phyloP scores from a whole-genome alignment of 2,888 invertebrate species.

The Zhuqinia jingwanae region DNA sequence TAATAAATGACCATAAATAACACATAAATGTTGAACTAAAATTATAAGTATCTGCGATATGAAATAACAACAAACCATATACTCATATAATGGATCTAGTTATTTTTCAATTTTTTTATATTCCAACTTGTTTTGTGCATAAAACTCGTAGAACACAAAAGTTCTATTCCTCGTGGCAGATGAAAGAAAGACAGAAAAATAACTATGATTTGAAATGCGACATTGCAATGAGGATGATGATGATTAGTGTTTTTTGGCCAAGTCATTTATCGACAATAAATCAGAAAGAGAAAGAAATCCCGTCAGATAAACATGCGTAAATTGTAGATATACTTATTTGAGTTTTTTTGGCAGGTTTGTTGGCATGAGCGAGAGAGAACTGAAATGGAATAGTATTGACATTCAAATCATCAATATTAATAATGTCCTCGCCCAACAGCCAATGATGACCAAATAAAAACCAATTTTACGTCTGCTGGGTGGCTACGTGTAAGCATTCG shows the following conservation, averaged over 20 bases:
- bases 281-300: constrained; percentile 44
- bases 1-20: too few species aligned
- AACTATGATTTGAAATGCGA: not conserved
- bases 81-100: too few species aligned
- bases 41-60: not conserved
- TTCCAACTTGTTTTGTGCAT: not conserved
- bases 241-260: constrained; percentile 1
- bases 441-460: not conserved
- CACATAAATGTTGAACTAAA: too few species aligned
- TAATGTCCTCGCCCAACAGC: constrained; percentile 63
- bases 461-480: not conserved
- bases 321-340: not conserved
- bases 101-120: too few species aligned
- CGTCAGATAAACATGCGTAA: constrained; percentile 33
- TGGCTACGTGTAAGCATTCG: not conserved
- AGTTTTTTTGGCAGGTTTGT: constrained; percentile 56
- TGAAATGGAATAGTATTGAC: too few species aligned
- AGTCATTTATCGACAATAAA: constrained; percentile 65
- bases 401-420: constrained; percentile 47
- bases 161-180: constrained; percentile 2
- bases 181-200: not conserved
- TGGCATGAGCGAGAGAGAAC: not conserved
- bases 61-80: too few species aligned
- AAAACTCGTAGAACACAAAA: not conserved
- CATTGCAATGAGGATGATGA: not conserved